Percentiles rank a stretch among this genome's conserved stretches.
phyloP scores from a whole-genome alignment of 2,797 vertebrate genomes.

The Sparus aurata region DNA sequence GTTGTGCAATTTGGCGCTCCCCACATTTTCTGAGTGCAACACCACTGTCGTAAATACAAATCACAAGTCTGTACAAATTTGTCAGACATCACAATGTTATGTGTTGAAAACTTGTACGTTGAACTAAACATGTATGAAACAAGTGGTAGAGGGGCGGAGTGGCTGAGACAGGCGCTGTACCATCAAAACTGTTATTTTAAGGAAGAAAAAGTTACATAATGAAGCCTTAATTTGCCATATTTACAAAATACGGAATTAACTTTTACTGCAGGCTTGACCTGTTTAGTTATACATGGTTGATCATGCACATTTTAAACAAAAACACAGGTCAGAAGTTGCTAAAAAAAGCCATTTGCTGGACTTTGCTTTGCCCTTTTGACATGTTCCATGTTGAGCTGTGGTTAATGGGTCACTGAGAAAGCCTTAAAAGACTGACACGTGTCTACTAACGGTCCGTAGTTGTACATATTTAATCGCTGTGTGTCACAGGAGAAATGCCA shows the following conservation, averaged over 20 bases:
- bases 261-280: background rate
- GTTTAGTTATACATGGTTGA: background rate
- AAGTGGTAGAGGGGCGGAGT: too few species aligned
- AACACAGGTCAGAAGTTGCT: slow-evolving; percentile 2
- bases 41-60: too few species aligned
- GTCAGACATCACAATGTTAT: too few species aligned
- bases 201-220: too few species aligned
- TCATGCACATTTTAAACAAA: background rate
- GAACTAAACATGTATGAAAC: too few species aligned
- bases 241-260: slow-evolving; percentile 5
- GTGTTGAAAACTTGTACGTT: too few species aligned
- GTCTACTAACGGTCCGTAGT: slow-evolving; percentile 10
- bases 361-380: background rate
- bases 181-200: too few species aligned
- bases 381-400: background rate
- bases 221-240: background rate
- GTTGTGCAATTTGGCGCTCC: too few species aligned
- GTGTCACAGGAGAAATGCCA: slow-evolving; percentile 30
- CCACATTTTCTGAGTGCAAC: too few species aligned
- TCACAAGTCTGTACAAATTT: too few species aligned
- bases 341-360: slow-evolving; percentile 18
- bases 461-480: slow-evolving; percentile 18
- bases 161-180: too few species aligned
- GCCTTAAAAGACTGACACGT: slow-evolving; percentile 23
- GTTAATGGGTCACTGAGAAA: background rate